Evolutionary conservation across 2,888 invertebrate species (phyloP).

Genomic region (Reticulitermes lucifugus): DNA sequence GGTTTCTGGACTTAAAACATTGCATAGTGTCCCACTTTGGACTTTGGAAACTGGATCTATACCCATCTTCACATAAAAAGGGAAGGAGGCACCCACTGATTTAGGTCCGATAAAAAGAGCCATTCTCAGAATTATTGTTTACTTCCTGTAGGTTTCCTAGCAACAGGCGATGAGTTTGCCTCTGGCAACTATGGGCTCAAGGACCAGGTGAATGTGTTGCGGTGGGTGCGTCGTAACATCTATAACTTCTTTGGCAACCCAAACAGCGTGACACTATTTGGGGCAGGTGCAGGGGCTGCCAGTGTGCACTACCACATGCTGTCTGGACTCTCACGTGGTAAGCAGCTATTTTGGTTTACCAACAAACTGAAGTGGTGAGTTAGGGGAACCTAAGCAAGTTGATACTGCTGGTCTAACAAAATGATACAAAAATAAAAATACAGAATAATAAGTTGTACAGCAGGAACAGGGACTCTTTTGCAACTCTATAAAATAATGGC

Average conservation of each 20-base stretch:
- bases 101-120: no score
- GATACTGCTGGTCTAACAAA: background rate
- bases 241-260: conserved; percentile 52
- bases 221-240: conserved; percentile 52
- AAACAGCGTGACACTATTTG: conserved; percentile 50
- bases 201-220: conserved; percentile 51
- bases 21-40: no score
- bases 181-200: conserved; percentile 53
- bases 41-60: no score
- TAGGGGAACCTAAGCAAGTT: no score
- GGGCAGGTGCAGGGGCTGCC: conserved; percentile 52
- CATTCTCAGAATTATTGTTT: background rate
- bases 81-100: no score
- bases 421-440: background rate
- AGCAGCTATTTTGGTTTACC: background rate
- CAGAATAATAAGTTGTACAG: no score
- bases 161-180: conserved; percentile 47
- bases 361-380: no score
- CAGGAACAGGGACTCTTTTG: no score
- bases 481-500: no score
- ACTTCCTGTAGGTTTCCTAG: conserved; percentile 49
- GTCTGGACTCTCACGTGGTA: conserved; percentile 40
- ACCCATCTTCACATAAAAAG: no score
- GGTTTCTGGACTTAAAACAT: no score
- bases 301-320: conserved; percentile 50